Base-by-base conservation (phyloP, 2,113 vertebrate genomes). In the Lepus americanus region DNA sequence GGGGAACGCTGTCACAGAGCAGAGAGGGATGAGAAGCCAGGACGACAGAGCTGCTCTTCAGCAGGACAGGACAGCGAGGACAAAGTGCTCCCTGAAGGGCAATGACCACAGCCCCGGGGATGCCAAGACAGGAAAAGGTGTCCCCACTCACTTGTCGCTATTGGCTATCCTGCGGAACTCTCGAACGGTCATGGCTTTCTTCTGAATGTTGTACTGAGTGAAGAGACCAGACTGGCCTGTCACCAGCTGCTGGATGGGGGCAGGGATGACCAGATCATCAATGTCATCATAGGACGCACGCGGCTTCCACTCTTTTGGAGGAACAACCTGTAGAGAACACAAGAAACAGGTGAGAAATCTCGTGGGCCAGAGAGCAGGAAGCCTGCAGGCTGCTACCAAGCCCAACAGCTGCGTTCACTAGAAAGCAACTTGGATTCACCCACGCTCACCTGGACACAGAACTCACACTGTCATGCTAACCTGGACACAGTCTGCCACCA, bases 121-220 rank as follows among this genome's bases (percentile, higher is more conserved):
- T 7, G 2, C 25, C 27, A 14, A 7, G 64, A n/a, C 22, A 36
- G 59, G 3, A 1, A 49, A 20, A 59, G 7, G 25, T 1, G 31
- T 91, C 51, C 9, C 97, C 59, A 96, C 99, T 96, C 98, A 99
- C 99, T 99, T 99, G 92, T 99, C 99, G 87, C 98, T 99, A 94
- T 99, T 99, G 67, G 99, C 99, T 74, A 99, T 99, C 90, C 99
- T 99, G 55, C 99, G 98, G 97, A 99, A 99, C 97, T 99, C 99
- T 0, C 99, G 98, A 39, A 99, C 99, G 0, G 99, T 99, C 99
- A 99, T 99, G 69, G 99, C 99, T 97, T 99, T 99, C 98, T 99
- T 99, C 98, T 99, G 99, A 95, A 99, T 99, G 98, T 99, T 99
- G 97, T 99, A 99, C 97, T 99, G 99, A 0, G 99, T 99, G 95